Conservation (phyloP, 2,113 vertebrate genomes). For the Entomyzon cyanotis region DNA sequence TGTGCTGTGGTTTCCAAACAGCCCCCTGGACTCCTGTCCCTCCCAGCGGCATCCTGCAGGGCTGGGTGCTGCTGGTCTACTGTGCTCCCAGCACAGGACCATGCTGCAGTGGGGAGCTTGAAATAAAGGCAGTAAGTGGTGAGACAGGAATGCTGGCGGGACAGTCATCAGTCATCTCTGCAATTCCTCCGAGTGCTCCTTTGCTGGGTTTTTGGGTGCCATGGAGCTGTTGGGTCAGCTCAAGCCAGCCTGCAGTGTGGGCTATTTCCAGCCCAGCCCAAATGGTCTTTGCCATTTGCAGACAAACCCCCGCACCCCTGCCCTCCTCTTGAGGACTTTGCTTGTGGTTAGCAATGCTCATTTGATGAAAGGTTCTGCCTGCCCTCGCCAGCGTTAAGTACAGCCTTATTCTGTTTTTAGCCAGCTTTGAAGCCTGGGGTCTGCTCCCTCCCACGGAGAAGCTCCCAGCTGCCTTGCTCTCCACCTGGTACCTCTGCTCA, state of each 20-base stretch:
- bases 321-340: neutral
- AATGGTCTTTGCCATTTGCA: neutral
- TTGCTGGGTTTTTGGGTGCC: neutral
- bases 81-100: neutral
- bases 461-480: neutral
- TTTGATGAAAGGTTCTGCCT: neutral
- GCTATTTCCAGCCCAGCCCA: neutral
- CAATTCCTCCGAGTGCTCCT: neutral
- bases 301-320: neutral
- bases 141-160: neutral
- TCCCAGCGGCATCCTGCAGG: neutral
- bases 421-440: constrained; percentile 1
- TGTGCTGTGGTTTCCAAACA: neutral
- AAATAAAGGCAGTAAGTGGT: neutral
- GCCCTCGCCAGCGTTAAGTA: neutral
- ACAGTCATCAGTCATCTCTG: neutral
- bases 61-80: neutral
- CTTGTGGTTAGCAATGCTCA: neutral
- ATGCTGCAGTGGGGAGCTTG: fast-evolving
- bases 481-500: neutral
- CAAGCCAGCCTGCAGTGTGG: neutral
- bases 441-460: neutral
- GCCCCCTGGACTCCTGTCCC: neutral
- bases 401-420: neutral
- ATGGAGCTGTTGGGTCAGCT: neutral